Conservation (phyloP, 2,113 vertebrate species). For the Misgurnus mizolepis region DNA sequence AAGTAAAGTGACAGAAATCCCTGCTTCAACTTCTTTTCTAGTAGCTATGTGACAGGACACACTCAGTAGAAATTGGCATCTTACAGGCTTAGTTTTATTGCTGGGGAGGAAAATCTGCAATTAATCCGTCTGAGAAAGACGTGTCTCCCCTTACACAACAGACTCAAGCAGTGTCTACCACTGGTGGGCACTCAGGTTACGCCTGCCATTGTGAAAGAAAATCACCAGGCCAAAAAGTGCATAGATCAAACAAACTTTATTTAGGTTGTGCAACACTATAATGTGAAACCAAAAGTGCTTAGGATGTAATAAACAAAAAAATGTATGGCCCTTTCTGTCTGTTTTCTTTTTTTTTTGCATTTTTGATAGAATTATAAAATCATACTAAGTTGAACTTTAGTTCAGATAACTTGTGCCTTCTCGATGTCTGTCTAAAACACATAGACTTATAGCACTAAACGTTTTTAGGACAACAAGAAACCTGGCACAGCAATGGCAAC, state of each 20-base stretch:
- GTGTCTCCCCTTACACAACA: constrained; percentile 22
- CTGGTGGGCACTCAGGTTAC: constrained; percentile 24
- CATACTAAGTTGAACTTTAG: background rate
- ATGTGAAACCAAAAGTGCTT: constrained; percentile 1
- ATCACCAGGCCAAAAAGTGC: constrained; percentile 3
- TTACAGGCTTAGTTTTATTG: background rate
- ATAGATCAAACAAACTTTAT: constrained; percentile 2
- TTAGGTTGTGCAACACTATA: background rate
- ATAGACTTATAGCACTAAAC: background rate
- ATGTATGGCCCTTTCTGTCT: too few species aligned
- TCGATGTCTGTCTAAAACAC: background rate
- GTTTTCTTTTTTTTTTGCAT: background rate
- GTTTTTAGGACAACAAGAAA: constrained; percentile 11
- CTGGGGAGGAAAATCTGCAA: constrained; percentile 18
- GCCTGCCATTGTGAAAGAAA: background rate
- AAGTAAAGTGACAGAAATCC: background rate
- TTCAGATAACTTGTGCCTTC: background rate
- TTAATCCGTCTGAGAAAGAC: constrained; percentile 30
- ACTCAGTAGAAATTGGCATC: background rate
- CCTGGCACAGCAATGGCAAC: constrained; percentile 28
- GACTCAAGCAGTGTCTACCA: constrained; percentile 31
- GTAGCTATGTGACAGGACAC: constrained; percentile 3
- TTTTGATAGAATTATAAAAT: background rate
- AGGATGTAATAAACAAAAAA: background rate
- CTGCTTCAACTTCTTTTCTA: background rate